Conservation (phyloP, 2,888 invertebrate species). For the Mimumesa dahlbomi region DNA sequence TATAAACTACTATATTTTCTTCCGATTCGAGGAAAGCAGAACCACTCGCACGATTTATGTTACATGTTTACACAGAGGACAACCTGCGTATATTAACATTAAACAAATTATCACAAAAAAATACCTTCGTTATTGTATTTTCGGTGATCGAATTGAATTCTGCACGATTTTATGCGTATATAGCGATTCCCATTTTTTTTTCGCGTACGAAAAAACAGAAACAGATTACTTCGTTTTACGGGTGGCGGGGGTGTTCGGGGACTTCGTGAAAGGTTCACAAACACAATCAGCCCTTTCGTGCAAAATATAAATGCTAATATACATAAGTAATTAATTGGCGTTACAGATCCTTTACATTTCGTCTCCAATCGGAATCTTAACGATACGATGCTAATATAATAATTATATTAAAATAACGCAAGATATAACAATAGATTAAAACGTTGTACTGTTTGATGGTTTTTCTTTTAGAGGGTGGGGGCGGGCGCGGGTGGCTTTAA, state of each 20-base stretch:
- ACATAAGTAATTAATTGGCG: constrained; percentile 30
- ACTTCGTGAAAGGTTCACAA: constrained; percentile 9
- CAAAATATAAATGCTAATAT: constrained; percentile 54
- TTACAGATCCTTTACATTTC: constrained; percentile 36
- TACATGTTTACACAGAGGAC: background rate
- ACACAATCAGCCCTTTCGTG: constrained; percentile 8
- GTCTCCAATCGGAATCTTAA: constrained; percentile 29
- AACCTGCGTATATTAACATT: background rate
- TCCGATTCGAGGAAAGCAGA: constrained; percentile 11
- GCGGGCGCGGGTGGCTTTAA: no score
- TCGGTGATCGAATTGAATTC: background rate
- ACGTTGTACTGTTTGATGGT: constrained; percentile 54
- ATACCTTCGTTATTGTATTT: constrained; percentile 1
- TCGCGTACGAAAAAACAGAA: background rate
- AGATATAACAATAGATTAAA: constrained; percentile 53
- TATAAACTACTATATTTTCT: constrained; percentile 2
- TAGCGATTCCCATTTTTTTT: background rate
- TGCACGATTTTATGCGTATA: background rate
- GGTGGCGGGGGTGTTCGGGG: no score
- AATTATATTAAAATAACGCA: constrained; percentile 57
- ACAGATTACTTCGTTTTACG: background rate
- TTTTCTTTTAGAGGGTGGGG: constrained; percentile 9
- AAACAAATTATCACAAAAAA: constrained; percentile 15
- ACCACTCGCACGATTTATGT: constrained; percentile 10
- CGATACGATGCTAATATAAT: constrained; percentile 39